A percentile compares a stretch with the other conserved stretches of the same genome.
Conservation (phyloP, 2,888 invertebrate species). For the Limulus polyphemus region DNA sequence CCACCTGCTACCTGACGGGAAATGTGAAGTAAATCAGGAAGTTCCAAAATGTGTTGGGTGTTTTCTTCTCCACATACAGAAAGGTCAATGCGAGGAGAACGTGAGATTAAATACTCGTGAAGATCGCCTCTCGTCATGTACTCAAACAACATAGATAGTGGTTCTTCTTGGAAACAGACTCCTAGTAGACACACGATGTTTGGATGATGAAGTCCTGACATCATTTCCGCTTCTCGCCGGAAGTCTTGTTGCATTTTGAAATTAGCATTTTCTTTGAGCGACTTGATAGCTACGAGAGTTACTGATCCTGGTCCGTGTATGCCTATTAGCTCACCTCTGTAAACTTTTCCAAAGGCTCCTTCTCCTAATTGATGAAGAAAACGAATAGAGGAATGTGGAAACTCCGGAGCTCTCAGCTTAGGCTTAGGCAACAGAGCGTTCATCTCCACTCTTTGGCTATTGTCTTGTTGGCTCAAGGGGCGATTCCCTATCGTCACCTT, state of each 20-base stretch:
- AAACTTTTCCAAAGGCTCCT: slow-evolving; percentile 95
- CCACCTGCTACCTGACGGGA: slow-evolving; percentile 69
- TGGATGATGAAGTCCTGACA: slow-evolving; percentile 64
- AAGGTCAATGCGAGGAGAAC: slow-evolving; percentile 59
- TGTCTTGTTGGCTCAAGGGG: too few species aligned
- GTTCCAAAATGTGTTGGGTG: slow-evolving; percentile 16
- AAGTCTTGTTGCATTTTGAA: slow-evolving; percentile 65
- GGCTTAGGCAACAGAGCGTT: slow-evolving; percentile 51
- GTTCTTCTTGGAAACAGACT: slow-evolving; percentile 37
- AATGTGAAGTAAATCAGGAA: slow-evolving; percentile 67
- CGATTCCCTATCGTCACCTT: neutral
- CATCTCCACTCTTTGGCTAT: slow-evolving; percentile 50
- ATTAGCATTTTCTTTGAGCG: slow-evolving; percentile 60
- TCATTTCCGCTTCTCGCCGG: slow-evolving; percentile 66
- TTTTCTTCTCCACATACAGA: slow-evolving; percentile 47
- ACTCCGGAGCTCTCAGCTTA: slow-evolving; percentile 57
- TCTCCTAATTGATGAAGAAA: slow-evolving; percentile 86
- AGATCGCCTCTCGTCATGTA: slow-evolving; percentile 93
- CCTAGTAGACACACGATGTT: slow-evolving; percentile 68
- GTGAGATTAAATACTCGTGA: slow-evolving; percentile 83
- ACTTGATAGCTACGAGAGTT: slow-evolving; percentile 60
- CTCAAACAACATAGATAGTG: slow-evolving; percentile 85
- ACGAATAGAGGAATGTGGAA: slow-evolving; percentile 47
- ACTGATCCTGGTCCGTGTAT: slow-evolving; percentile 33
- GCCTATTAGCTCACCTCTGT: slow-evolving; percentile 40